These are phyloP conservation scores for Oreohelix idahoensis DNA, from an alignment of 1,140 invertebrate genomes.

Conservation along the genomic window DNA sequence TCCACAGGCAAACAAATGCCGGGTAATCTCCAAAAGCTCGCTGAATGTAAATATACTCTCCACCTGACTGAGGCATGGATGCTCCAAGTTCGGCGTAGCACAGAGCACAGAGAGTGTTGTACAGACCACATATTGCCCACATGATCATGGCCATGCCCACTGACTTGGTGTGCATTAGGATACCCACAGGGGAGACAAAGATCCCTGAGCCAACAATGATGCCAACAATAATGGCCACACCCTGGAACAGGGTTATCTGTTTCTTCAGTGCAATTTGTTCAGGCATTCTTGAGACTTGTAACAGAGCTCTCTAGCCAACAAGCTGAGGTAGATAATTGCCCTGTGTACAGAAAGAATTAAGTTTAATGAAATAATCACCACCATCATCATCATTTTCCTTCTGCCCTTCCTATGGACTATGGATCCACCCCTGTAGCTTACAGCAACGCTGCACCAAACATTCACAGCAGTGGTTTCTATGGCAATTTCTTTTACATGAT, in stretches of 20 bases:
- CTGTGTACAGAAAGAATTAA: too few species aligned
- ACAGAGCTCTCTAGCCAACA: too few species aligned
- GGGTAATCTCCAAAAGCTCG: slow-evolving; percentile 82
- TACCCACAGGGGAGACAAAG: slow-evolving; percentile 95
- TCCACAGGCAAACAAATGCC: slow-evolving; percentile 65
- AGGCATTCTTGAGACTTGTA: not conserved
- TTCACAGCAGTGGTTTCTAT: too few species aligned
- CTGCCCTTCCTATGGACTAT: too few species aligned
- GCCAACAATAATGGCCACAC: slow-evolving; percentile 67
- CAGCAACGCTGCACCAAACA: too few species aligned
- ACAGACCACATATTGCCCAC: slow-evolving; percentile 85
- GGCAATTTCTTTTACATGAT: too few species aligned
- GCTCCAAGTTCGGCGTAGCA: slow-evolving; percentile 89
- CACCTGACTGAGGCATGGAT: slow-evolving; percentile 93
- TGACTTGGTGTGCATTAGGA: slow-evolving; percentile 84
- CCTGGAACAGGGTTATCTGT: slow-evolving; percentile 62
- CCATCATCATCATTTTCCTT: too few species aligned
- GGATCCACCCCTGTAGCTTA: too few species aligned
- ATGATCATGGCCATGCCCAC: slow-evolving; percentile 85
- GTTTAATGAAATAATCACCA: too few species aligned
- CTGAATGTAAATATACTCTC: slow-evolving; percentile 96
- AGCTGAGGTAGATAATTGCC: too few species aligned
- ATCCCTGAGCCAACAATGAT: slow-evolving; percentile 85
- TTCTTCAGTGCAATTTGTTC: slow-evolving; percentile 58
- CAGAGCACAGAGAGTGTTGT: slow-evolving; percentile 82